phyloP scores from a whole-genome alignment of 1,140 invertebrate genomes.

The Drosophila melanogaster region DNA sequence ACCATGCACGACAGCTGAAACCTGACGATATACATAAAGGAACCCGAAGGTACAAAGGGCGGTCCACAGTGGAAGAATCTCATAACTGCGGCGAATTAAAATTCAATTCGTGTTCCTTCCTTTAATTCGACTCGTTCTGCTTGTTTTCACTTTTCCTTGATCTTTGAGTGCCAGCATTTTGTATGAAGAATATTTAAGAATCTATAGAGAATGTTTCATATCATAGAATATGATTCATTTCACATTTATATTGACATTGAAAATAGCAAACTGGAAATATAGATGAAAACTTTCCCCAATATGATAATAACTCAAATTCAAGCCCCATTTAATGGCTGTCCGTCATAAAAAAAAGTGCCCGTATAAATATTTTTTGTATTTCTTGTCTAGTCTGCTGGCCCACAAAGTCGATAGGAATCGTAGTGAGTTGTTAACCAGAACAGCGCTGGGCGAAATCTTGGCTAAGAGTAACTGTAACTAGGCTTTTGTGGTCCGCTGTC shows the following conservation, averaged over 20 bases:
- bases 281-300: too few relatives aligned
- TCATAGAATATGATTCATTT: too few relatives aligned
- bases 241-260: too few relatives aligned
- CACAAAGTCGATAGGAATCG: constrained; percentile 19
- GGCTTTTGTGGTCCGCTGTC: constrained; percentile 28
- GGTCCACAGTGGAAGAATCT: constrained; percentile 2
- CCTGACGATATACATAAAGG: constrained; percentile 14
- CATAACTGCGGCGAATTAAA: constrained; percentile 48
- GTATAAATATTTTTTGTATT: constrained; percentile 13
- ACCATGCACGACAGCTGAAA: constrained; percentile 48
- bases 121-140: constrained; percentile 8
- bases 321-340: neutral
- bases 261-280: too few relatives aligned
- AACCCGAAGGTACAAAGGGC: constrained; percentile 10
- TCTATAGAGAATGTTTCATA: too few relatives aligned
- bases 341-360: constrained; percentile 6
- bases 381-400: constrained; percentile 21
- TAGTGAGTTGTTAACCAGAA: constrained; percentile 31
- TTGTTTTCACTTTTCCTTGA: constrained; percentile 28
- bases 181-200: too few relatives aligned
- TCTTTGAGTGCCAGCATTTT: neutral
- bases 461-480: constrained; percentile 58
- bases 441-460: constrained; percentile 42
- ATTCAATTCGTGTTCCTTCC: constrained; percentile 56
- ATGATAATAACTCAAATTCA: too few relatives aligned